Evolutionary conservation across 2,113 vertebrate genomes (phyloP).

Genomic region (Polypterus bichir): DNA sequence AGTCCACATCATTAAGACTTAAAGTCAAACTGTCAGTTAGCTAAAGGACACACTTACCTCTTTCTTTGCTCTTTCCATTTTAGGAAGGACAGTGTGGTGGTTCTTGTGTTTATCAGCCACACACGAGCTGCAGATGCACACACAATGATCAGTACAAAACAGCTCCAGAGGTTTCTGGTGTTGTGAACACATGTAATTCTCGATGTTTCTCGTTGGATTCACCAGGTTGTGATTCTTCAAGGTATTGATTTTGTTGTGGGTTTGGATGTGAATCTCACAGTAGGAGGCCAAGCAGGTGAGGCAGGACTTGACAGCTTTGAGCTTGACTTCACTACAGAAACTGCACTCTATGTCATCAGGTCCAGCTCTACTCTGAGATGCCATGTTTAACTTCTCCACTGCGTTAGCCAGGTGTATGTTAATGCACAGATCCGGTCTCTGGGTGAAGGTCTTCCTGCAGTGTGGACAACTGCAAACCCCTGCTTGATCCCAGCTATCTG

Average conservation of each 20-base stretch:
- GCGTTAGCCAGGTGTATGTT: constrained; percentile 29
- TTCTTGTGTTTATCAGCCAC: constrained; percentile 3
- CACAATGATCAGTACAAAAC: constrained; percentile 15
- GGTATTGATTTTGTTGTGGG: constrained; percentile 7
- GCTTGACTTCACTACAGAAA: not conserved
- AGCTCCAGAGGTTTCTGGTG: constrained; percentile 16
- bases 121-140: constrained; percentile 13
- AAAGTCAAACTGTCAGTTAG: too few species aligned
- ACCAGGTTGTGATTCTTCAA: constrained; percentile 16
- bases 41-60: not conserved
- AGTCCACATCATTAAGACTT: too few species aligned
- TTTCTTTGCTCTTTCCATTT: not conserved
- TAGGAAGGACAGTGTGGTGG: constrained; percentile 6
- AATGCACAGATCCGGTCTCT: constrained; percentile 22
- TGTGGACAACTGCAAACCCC: constrained; percentile 21
- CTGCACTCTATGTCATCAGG: constrained; percentile 13
- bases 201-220: not conserved
- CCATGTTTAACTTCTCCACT: constrained; percentile 25
- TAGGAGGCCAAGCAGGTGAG: constrained; percentile 32
- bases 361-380: not conserved
- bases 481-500: constrained; percentile 24
- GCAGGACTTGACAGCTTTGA: constrained; percentile 26
- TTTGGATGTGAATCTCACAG: constrained; percentile 22
- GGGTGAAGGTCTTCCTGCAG: constrained; percentile 29
- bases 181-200: constrained; percentile 1